Evolutionary conservation across 1,140 invertebrate species (phyloP), one percentile per base, ranked within the genome.

Genomic region (Penaeus indicus): DNA sequence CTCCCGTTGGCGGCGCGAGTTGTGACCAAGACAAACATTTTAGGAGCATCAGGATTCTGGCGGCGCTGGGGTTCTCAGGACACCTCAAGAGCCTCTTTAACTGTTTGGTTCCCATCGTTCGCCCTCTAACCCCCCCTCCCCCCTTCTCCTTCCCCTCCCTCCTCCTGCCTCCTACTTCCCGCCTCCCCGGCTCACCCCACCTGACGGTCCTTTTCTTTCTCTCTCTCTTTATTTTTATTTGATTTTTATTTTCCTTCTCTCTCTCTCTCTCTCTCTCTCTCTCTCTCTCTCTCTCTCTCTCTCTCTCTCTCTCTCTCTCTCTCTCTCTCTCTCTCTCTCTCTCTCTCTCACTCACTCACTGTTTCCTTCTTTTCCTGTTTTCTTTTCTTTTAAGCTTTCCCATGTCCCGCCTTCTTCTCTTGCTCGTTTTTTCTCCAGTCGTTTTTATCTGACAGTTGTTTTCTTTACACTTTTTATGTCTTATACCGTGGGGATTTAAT

Each of bases 311-410:
- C 64, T 60, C 83, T 72, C 63, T 67, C 63, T 72, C 83, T 69
- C 83, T 67, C 64, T 47, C 63, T 72, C 83, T 67, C 54, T 42
- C 85, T 80, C 61, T 67, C 75, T 38, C 54, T 22, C 69, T 62
- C 69, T 63, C 60, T 78, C 84, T 3, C 69, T 77, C 69, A 21
- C 84, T 79, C 54, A n/a, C 84, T 86, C 84, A 63, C 25, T 86
- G 27, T 72, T 32, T 72, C 64, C 67, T n/a, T 60, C 47, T 72
- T 60, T 67, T 32, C 54, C 47, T 69, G 47, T 42, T 42, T 22
- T 60, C 54, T 47, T 67, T 27, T 42, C 85, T 80, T 38, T 80
- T 60, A n/a, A 19, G 21, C 67, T 62, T 54, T 78, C 80, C 27
- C 27, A 32, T 54, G 25, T 54, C 61, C 84, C 64, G 25, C 32